A percentile compares a stretch with the other conserved stretches of the same genome.
phyloP scores from a whole-genome alignment of 2,113 vertebrate genomes.

The Caretta caretta region DNA sequence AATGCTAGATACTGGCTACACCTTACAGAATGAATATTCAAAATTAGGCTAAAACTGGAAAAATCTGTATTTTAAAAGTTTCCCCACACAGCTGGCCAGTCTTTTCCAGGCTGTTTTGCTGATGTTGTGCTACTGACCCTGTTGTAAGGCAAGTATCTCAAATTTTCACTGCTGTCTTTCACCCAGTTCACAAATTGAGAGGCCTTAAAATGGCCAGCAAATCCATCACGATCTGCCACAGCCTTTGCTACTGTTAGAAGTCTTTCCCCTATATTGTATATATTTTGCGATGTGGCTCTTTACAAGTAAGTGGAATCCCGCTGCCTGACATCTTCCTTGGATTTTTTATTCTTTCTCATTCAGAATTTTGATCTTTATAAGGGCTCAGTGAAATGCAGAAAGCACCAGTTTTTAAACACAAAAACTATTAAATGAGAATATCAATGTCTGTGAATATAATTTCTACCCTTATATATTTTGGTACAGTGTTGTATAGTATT shows the following conservation, averaged over 20 bases:
- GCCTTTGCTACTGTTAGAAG: background rate
- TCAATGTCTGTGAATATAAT: background rate
- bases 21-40: background rate
- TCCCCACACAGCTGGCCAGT: background rate
- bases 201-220: background rate
- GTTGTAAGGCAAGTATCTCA: background rate
- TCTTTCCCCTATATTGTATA: background rate
- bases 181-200: background rate
- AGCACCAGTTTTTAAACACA: background rate
- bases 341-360: background rate
- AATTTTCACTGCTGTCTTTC: background rate
- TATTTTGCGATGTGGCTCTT: background rate
- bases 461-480: background rate
- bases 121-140: background rate
- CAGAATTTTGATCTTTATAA: too few species aligned
- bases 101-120: background rate
- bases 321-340: background rate
- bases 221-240: background rate
- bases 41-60: background rate
- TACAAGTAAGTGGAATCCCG: background rate
- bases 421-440: background rate
- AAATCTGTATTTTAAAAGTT: background rate
- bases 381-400: too few species aligned
- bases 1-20: background rate
- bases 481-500: background rate